Evolutionary conservation across 2,797 vertebrate species (phyloP).

Genomic region (Danio choprae): DNA sequence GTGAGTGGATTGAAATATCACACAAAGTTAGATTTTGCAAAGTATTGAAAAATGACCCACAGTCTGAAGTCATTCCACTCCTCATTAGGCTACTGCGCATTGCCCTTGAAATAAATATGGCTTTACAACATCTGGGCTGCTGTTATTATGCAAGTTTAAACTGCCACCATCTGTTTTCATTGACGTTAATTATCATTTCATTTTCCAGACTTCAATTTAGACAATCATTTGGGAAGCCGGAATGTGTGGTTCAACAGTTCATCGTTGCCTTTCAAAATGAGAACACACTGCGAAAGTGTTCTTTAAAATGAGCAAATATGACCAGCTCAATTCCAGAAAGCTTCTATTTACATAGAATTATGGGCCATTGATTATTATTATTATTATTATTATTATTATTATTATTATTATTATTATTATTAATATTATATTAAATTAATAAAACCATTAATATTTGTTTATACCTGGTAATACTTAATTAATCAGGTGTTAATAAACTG

Average conservation of each 20-base stretch:
- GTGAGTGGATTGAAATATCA: background rate
- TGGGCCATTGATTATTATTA: no score
- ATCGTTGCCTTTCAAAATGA: slow-evolving; percentile 7
- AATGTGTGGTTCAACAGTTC: background rate
- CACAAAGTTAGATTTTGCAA: background rate
- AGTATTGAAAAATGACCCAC: background rate
- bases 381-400: no score
- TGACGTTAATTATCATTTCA: slow-evolving; percentile 51
- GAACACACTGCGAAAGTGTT: slow-evolving; percentile 15
- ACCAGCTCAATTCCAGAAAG: slow-evolving; percentile 1
- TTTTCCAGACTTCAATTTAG: slow-evolving; percentile 52
- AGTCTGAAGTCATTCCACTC: background rate
- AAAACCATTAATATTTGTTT: no score
- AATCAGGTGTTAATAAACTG: no score
- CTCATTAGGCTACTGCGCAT: slow-evolving; percentile 20
- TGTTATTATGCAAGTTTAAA: slow-evolving; percentile 50
- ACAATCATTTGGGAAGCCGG: slow-evolving; percentile 28
- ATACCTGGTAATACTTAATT: no score
- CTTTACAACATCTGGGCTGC: slow-evolving; percentile 55
- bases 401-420: no score
- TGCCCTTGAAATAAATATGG: slow-evolving; percentile 46
- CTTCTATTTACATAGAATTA: background rate
- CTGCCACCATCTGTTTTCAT: slow-evolving; percentile 52
- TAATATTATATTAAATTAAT: no score
- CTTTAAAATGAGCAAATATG: slow-evolving; percentile 26